A percentile compares a stretch with the other conserved stretches of the same genome.
Evolutionary conservation across 2,113 vertebrate species (phyloP).

Genomic region (Nerophis ophidion): DNA sequence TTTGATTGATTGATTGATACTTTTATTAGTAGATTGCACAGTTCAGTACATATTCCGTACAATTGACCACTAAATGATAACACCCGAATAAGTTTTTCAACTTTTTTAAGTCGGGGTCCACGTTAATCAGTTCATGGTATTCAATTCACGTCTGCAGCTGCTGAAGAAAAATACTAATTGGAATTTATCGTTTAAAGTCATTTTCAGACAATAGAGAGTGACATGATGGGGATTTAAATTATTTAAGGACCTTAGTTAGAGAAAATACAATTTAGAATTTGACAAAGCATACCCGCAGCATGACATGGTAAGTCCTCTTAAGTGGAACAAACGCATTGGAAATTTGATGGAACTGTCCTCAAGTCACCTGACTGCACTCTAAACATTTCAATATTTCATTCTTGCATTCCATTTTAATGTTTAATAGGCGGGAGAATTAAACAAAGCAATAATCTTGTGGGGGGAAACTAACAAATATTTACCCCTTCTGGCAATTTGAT

Average conservation of each 20-base stretch:
- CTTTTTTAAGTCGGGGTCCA: no score
- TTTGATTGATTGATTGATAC: no score
- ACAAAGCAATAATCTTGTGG: conserved; percentile 21
- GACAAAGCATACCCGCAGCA: conserved; percentile 2
- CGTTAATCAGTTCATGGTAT: no score
- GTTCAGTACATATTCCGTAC: no score
- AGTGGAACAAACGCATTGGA: conserved; percentile 27
- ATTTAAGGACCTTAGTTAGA: conserved; percentile 20
- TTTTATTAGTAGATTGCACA: no score
- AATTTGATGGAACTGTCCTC: conserved; percentile 21
- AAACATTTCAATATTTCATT: not conserved
- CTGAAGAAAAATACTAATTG: no score
- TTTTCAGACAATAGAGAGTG: not conserved
- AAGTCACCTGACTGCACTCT: conserved; percentile 13
- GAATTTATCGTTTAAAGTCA: not conserved
- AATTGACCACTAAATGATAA: no score
- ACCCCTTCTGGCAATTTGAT: conserved; percentile 10
- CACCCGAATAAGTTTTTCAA: no score
- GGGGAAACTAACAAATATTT: conserved; percentile 15
- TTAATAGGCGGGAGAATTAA: conserved; percentile 15
- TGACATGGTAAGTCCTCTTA: conserved; percentile 5
- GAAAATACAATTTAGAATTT: conserved; percentile 21
- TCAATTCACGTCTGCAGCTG: no score
- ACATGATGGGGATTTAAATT: conserved; percentile 5
- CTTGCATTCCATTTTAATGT: conserved; percentile 23